Percentiles rank a stretch among this genome's conserved stretches.
These are phyloP conservation scores for Platypus cylindrus DNA, from an alignment of 2,888 invertebrate genomes.

Conservation along the genomic window DNA sequence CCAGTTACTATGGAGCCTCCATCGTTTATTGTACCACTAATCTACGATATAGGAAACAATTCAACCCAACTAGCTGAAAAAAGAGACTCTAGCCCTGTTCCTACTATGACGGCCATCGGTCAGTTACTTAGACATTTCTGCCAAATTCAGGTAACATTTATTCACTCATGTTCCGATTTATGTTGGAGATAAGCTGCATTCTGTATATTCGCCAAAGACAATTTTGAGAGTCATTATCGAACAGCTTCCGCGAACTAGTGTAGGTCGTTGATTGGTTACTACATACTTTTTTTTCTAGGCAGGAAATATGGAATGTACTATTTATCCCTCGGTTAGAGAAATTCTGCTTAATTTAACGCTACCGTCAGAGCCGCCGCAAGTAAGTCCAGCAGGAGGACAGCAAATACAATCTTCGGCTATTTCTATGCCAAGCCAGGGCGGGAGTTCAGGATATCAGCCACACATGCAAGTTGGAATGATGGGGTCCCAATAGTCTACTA, in stretches of 20 bases:
- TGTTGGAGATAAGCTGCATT: too few species aligned
- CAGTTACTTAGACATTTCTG: conserved; percentile 56
- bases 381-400: conserved; percentile 19
- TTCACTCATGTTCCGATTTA: too few species aligned
- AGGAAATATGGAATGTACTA: conserved; percentile 56
- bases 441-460: conserved; percentile 33
- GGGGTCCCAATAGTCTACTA: conserved; percentile 19
- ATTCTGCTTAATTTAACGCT: conserved; percentile 70
- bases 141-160: conserved; percentile 49
- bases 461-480: conserved; percentile 36
- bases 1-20: conserved; percentile 54
- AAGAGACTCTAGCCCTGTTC: conserved; percentile 50
- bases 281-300: conserved; percentile 11
- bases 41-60: conserved; percentile 81
- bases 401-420: conserved; percentile 36
- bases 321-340: conserved; percentile 85
- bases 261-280: too few species aligned
- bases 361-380: conserved; percentile 61
- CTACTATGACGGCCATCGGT: conserved; percentile 49
- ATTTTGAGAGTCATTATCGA: too few species aligned
- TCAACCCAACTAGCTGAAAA: conserved; percentile 78
- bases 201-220: too few species aligned
- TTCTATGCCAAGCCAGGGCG: conserved; percentile 41
- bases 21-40: conserved; percentile 72
- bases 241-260: too few species aligned